Evolutionary conservation across 1,140 invertebrate species (phyloP).

Genomic region (Aphidius ervi): DNA sequence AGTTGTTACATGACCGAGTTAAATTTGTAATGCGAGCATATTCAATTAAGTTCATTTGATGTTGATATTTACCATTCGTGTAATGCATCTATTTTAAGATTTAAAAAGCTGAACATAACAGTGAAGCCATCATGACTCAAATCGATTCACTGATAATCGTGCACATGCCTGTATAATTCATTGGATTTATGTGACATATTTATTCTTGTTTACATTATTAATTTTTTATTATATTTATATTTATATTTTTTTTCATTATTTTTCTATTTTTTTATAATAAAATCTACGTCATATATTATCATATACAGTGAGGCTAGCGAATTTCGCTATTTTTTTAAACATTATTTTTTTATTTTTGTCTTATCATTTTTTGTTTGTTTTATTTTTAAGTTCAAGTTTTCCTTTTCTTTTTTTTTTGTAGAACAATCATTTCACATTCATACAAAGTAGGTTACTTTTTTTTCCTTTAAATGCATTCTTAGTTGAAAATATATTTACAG

Average conservation of each 20-base stretch:
- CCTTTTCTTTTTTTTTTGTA: too few species aligned
- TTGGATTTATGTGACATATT: too few species aligned
- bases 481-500: background rate
- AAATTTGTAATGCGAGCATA: background rate
- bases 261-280: too few species aligned
- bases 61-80: background rate
- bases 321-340: slow-evolving; percentile 7
- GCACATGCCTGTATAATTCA: slow-evolving; percentile 6
- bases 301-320: slow-evolving; percentile 10
- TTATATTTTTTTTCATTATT: too few species aligned
- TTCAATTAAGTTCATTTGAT: background rate
- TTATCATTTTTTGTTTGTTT: background rate
- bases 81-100: too few species aligned
- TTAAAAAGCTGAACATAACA: background rate
- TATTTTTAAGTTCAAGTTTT: background rate
- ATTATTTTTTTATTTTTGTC: background rate
- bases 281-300: background rate
- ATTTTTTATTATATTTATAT: too few species aligned
- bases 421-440: slow-evolving; percentile 4
- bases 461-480: background rate
- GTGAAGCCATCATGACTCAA: slow-evolving; percentile 9
- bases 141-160: slow-evolving; percentile 15
- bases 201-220: background rate
- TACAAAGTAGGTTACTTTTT: background rate
- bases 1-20: background rate